A percentile compares a stretch with the other conserved stretches of the same genome.
phyloP scores from a whole-genome alignment of 2,888 invertebrate genomes.

The Bursaphelenchus okinawaensis region DNA sequence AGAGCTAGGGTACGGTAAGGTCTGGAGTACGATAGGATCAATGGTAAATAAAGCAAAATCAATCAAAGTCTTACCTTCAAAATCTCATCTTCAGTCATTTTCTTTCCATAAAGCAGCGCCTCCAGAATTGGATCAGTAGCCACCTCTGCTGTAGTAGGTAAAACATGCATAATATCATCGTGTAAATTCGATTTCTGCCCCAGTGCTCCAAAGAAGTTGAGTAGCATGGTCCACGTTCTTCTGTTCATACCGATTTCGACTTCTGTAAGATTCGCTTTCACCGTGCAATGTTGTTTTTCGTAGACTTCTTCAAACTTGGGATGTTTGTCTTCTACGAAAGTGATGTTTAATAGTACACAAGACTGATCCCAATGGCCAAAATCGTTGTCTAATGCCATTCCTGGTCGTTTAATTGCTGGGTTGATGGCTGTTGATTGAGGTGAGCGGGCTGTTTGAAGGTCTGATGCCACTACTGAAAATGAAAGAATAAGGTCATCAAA shows the following conservation, averaged over 20 bases:
- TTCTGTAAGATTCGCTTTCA: slow-evolving; percentile 13
- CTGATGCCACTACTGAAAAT: not conserved
- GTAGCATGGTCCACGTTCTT: slow-evolving; percentile 86
- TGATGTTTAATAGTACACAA: not conserved
- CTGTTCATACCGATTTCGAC: slow-evolving; percentile 76
- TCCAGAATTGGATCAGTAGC: not conserved
- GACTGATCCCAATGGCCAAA: not conserved
- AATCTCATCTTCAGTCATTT: not conserved
- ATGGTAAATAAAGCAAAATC: not conserved
- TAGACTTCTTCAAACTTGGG: slow-evolving; percentile 29
- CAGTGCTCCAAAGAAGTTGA: slow-evolving; percentile 78
- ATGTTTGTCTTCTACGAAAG: slow-evolving; percentile 30
- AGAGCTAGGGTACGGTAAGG: too few species aligned
- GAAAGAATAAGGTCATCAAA: not conserved
- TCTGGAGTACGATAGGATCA: too few species aligned
- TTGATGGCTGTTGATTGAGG: not conserved
- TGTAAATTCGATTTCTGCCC: not conserved
- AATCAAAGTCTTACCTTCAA: not conserved
- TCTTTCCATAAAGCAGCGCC: not conserved
- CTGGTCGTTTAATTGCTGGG: not conserved
- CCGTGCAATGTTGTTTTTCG: slow-evolving; percentile 18
- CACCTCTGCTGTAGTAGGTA: not conserved
- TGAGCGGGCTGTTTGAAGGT: not conserved
- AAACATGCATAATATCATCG: not conserved
- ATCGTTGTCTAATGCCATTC: not conserved